Conservation (phyloP, 92 coral and sea anemone species). For the Galaxea fascicularis region DNA sequence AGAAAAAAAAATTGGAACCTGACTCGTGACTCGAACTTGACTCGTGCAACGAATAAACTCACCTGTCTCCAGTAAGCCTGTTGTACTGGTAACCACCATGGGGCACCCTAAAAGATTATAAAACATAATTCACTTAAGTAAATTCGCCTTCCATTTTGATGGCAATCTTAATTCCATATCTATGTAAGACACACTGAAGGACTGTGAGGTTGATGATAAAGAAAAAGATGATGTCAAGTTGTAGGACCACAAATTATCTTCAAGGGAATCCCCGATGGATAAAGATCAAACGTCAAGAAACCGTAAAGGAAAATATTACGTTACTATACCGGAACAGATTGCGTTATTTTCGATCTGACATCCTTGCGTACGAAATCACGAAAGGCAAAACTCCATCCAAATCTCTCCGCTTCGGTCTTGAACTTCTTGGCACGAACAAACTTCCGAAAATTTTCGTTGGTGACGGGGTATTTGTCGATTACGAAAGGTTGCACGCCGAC, state of each 20-base stretch:
- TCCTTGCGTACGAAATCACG: conserved; percentile 76
- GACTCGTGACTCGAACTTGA: too few species aligned
- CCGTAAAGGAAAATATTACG: background rate
- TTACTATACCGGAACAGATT: conserved; percentile 78
- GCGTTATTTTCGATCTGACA: conserved; percentile 68
- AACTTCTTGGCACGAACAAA: conserved; percentile 90
- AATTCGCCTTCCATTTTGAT: background rate
- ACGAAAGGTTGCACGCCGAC: conserved; percentile 80
- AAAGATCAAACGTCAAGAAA: background rate
- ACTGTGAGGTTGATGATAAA: too few species aligned
- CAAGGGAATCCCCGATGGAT: conserved; percentile 18
- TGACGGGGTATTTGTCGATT: conserved; percentile 89
- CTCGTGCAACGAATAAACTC: too few species aligned
- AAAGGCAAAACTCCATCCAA: conserved; percentile 92
- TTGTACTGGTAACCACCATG: conserved; percentile 96
- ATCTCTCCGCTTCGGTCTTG: conserved; percentile 89
- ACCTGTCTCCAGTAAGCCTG: conserved; percentile 98
- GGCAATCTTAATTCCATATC: too few species aligned
- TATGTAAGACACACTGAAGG: too few species aligned
- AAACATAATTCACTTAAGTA: background rate
- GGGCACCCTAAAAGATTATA: conserved; percentile 77
- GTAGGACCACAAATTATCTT: too few species aligned
- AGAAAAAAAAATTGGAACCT: too few species aligned
- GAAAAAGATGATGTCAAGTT: too few species aligned
- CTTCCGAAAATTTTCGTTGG: conserved; percentile 84